Percentiles rank a stretch among this genome's conserved stretches.
Evolutionary conservation across 2,113 vertebrate species (phyloP).

Genomic region (Lanius collurio): DNA sequence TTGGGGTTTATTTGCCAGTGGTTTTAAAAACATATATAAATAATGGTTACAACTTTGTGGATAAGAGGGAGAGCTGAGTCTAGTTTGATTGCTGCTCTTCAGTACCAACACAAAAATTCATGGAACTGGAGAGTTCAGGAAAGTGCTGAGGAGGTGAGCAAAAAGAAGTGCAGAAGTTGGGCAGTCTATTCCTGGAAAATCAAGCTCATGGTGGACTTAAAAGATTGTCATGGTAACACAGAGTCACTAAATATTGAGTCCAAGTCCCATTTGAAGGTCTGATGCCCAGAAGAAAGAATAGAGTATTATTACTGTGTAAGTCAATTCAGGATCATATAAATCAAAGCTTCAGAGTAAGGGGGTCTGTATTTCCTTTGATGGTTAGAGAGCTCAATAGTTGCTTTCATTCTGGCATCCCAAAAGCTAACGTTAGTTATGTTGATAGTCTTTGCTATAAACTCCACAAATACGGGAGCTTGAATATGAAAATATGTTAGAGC

Average conservation of each 20-base stretch:
- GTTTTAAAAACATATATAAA: background rate
- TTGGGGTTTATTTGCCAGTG: background rate
- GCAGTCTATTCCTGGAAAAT: background rate
- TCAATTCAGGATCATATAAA: background rate
- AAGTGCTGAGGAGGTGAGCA: conserved; percentile 11
- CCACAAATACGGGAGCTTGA: background rate
- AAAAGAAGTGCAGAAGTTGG: background rate
- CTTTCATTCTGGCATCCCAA: conserved; percentile 51
- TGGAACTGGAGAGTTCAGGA: background rate
- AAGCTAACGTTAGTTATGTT: conserved; percentile 49
- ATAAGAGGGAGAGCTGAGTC: background rate
- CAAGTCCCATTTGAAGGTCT: conserved; percentile 17
- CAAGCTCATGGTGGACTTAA: background rate
- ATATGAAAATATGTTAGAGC: conserved; percentile 10
- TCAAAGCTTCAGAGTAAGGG: background rate
- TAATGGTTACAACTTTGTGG: background rate
- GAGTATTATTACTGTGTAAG: conserved; percentile 13
- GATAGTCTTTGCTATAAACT: conserved; percentile 41
- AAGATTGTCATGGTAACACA: conserved; percentile 50
- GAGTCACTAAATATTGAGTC: conserved; percentile 57
- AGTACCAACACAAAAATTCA: background rate
- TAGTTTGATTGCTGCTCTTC: background rate
- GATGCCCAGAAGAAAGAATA: conserved; percentile 32
- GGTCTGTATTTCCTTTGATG: conserved; percentile 49
- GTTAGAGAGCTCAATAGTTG: conserved; percentile 44